Evolutionary conservation across 2,888 invertebrate genomes (phyloP), one percentile per base, ranked within the genome.

Genomic region (Scrobipalpa costella): DNA sequence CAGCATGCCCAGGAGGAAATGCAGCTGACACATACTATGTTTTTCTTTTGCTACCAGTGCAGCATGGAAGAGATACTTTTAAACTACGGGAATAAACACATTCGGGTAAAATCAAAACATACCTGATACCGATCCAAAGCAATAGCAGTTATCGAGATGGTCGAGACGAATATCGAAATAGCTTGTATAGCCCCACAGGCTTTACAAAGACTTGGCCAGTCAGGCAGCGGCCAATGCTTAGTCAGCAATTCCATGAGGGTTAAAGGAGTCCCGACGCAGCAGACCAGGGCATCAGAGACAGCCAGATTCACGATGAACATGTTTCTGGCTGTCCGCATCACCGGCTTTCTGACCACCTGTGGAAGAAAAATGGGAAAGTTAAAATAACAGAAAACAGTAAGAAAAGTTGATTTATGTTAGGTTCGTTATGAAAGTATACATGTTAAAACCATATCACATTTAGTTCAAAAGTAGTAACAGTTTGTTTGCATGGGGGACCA

Each of bases 321-420:
- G 88, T 98, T 97, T n/a, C 98, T 87, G 0, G 97, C 96, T 13
- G 97, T 98, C 49, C 98, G 91, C 98, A 98, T 98, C 63, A 95
- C 93, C 17, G 97, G 95, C 80, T 98, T 98, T 66, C 96, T 92
- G 13, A 96, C 93, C 61, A 98, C 96, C 80, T 94, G 92, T 2
- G 81, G 83, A 64, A 67, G 60, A 55, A 66, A 57, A n/a, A n/a
- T n/a, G n/a, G n/a, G n/a, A 21, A 55, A 27, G 11, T 52, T 27
- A 50, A 15, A 17, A 50, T 19, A 3, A 50, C 17, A 17, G 17
- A 8, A 7, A 17, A 44, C 44, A 44, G 44, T 40, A 11, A 7
- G 40, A 40, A 8, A 6, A 8, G 44, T 44, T 7, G 34, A 34
- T 7, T 7, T 34, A 5, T 38, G 38, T 38, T 7, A 38, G 11